phyloP scores from a whole-genome alignment of 2,113 vertebrate species.

The Mesoclemmys tuberculata region DNA sequence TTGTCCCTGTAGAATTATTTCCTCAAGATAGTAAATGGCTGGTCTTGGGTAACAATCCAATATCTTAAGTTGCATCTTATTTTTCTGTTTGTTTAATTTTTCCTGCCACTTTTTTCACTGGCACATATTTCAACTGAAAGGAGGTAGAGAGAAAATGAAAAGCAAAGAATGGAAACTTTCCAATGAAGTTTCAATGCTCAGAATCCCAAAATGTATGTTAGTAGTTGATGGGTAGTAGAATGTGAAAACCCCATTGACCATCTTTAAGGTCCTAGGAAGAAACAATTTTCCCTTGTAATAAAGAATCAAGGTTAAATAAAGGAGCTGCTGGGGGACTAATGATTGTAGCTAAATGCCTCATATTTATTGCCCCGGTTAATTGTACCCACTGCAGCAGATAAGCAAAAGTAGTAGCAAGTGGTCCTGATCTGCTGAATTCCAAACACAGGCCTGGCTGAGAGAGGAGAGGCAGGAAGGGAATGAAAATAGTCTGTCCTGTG shows the following conservation, averaged over 20 bases:
- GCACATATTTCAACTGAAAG: neutral
- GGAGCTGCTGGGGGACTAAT: neutral
- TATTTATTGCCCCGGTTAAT: neutral
- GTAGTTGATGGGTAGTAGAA: neutral
- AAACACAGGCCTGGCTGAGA: neutral
- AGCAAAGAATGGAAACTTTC: neutral
- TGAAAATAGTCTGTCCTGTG: neutral
- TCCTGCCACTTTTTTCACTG: neutral
- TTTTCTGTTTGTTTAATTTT: neutral
- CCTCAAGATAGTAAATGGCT: neutral
- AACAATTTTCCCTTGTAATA: neutral
- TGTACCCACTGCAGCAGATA: neutral
- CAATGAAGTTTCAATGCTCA: neutral
- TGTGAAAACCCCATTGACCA: neutral
- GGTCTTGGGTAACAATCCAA: neutral
- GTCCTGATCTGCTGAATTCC: neutral
- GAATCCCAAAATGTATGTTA: neutral
- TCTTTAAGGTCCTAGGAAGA: neutral
- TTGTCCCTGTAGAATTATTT: neutral
- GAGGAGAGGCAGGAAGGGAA: neutral
- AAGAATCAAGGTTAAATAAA: neutral
- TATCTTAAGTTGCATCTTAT: neutral
- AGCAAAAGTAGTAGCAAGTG: neutral
- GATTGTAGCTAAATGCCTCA: neutral
- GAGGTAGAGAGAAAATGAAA: neutral